A percentile compares a stretch with the other conserved stretches of the same genome.
phyloP scores from a whole-genome alignment of 2,113 vertebrate genomes.

The Sterrhoptilus dennistouni region DNA sequence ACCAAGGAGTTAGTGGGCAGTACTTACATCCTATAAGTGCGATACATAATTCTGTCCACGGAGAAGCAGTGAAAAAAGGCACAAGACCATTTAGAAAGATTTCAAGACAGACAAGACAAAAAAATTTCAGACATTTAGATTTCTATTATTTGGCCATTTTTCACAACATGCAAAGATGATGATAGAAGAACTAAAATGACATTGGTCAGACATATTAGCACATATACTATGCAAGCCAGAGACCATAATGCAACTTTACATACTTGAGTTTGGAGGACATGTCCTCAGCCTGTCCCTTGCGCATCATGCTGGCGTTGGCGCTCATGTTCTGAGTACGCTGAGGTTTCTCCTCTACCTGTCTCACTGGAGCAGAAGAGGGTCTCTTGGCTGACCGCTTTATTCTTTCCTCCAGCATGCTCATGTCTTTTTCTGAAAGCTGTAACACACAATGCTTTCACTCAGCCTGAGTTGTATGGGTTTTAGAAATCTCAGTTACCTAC shows the following conservation, averaged over 20 bases:
- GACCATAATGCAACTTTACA: constrained; percentile 1
- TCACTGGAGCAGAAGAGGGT: constrained; percentile 76
- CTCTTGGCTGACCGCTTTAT: constrained; percentile 97
- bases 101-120: constrained; percentile 79
- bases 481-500: neutral
- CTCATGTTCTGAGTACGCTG: constrained; percentile 79
- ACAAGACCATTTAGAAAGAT: constrained; percentile 85
- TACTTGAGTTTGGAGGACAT: constrained; percentile 96
- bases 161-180: constrained; percentile 68
- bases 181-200: constrained; percentile 59
- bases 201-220: constrained; percentile 34
- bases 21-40: constrained; percentile 99
- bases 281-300: constrained; percentile 88
- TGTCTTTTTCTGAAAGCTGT: constrained; percentile 96
- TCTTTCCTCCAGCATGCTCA: constrained; percentile 98
- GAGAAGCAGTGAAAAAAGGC: constrained; percentile 89
- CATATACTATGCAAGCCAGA: constrained; percentile 19
- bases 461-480: neutral
- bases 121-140: constrained; percentile 72
- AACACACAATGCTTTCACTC: neutral
- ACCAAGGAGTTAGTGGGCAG: constrained; percentile 78
- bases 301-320: constrained; percentile 80
- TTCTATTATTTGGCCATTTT: constrained; percentile 11
- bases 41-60: constrained; percentile 99
- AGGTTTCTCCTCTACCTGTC: constrained; percentile 81